Evolutionary conservation across 1,140 invertebrate genomes (phyloP).

Genomic region (Heliconius congener): DNA sequence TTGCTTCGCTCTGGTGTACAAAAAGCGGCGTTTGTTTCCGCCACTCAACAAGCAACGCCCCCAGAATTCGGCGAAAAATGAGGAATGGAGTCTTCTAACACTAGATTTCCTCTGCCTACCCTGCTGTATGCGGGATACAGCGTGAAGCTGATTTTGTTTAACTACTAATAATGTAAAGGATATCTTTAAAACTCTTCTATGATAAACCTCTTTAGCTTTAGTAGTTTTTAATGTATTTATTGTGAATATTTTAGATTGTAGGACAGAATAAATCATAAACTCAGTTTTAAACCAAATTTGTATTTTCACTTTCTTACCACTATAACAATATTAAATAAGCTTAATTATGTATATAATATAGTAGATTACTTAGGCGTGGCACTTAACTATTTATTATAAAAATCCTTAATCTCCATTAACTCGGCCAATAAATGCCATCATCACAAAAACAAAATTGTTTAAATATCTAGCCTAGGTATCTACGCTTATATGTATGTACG

Average conservation of each 20-base stretch:
- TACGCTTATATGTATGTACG: slow-evolving; percentile 47
- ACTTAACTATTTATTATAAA: slow-evolving; percentile 77
- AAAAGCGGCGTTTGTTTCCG: too few relatives aligned
- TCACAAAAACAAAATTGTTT: slow-evolving; percentile 65
- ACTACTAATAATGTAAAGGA: too few relatives aligned
- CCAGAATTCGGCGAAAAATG: too few relatives aligned
- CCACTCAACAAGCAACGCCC: too few relatives aligned
- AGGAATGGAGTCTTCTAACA: too few relatives aligned
- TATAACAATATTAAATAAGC: slow-evolving; percentile 78
- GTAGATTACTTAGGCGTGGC: slow-evolving; percentile 76
- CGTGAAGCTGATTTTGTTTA: too few relatives aligned
- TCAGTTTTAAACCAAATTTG: slow-evolving; percentile 62
- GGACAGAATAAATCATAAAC: slow-evolving; percentile 40
- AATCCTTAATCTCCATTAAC: slow-evolving; percentile 70
- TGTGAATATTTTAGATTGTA: background rate
- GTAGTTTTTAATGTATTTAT: too few relatives aligned
- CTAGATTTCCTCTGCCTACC: too few relatives aligned
- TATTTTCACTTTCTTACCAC: slow-evolving; percentile 69
- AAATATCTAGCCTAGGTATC: slow-evolving; percentile 50
- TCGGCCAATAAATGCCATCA: slow-evolving; percentile 78
- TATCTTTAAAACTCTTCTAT: too few relatives aligned
- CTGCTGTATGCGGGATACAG: too few relatives aligned
- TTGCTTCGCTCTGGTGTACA: too few relatives aligned
- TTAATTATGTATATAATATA: slow-evolving; percentile 69
- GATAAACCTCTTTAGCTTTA: too few relatives aligned